phyloP scores from a whole-genome alignment of 2,113 vertebrate species.

The Pomatorhinus ruficollis region DNA sequence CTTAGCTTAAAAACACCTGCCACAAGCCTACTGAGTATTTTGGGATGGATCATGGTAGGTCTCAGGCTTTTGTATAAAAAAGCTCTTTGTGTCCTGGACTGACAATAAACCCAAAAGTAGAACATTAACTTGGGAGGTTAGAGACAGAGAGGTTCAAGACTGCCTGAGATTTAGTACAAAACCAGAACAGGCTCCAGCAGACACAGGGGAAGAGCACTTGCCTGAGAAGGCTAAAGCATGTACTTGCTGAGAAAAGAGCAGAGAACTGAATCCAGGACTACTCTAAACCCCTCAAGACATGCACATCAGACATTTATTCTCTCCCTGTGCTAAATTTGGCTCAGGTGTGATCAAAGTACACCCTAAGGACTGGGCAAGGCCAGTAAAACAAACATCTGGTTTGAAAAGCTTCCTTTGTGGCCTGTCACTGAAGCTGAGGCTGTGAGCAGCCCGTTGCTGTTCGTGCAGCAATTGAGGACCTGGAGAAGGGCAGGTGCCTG shows the following conservation, averaged over 20 bases:
- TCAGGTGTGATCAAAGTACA: conserved; percentile 44
- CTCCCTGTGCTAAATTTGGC: not conserved
- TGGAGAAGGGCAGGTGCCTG: not conserved
- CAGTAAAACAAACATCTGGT: not conserved
- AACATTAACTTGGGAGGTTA: not conserved
- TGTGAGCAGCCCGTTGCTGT: not conserved
- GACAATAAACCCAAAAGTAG: not conserved
- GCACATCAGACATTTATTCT: not conserved
- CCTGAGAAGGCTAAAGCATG: not conserved
- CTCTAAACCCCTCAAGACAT: not conserved
- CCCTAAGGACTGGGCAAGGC: conserved; percentile 23
- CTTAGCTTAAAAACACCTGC: not conserved
- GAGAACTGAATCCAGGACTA: not conserved
- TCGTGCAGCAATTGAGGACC: not conserved
- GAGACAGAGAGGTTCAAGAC: not conserved
- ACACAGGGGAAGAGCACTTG: not conserved
- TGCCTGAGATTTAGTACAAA: not conserved
- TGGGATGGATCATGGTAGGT: not conserved
- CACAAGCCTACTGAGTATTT: not conserved
- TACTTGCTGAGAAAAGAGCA: not conserved
- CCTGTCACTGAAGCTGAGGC: not conserved
- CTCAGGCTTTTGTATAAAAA: not conserved
- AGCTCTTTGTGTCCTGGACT: not conserved
- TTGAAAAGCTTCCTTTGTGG: conserved; percentile 30
- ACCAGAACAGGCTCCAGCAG: not conserved